Conservation (phyloP, 2,888 invertebrate species). For the Lymantria dispar region DNA sequence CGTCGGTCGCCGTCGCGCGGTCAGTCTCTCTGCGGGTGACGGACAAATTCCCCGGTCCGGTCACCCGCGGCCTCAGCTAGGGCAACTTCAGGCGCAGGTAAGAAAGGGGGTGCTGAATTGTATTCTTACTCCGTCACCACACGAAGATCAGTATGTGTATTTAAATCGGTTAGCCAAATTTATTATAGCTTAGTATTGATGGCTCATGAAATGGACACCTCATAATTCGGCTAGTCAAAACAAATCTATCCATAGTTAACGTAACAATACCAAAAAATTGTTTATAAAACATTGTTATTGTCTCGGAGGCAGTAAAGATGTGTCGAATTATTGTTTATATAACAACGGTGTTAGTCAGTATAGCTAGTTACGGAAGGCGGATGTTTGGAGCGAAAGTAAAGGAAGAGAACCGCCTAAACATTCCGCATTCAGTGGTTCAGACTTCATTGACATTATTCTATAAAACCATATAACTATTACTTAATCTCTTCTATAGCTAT, state of each 20-base stretch:
- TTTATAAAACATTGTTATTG: constrained; percentile 46
- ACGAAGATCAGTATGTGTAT: background rate
- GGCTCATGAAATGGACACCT: constrained; percentile 16
- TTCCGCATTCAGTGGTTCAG: constrained; percentile 67
- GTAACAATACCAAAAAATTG: constrained; percentile 31
- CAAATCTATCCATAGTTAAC: constrained; percentile 33
- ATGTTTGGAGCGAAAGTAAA: constrained; percentile 75
- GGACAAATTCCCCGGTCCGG: too few relatives aligned
- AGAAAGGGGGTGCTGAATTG: too few relatives aligned
- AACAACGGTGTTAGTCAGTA: constrained; percentile 42
- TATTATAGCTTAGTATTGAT: constrained; percentile 12
- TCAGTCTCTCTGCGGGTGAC: too few relatives aligned
- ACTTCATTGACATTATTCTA: background rate
- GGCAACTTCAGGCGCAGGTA: too few relatives aligned
- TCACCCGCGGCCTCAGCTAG: too few relatives aligned
- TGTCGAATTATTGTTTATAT: constrained; percentile 53
- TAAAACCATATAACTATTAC: too few relatives aligned
- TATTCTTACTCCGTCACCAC: too few relatives aligned
- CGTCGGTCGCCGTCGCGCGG: too few relatives aligned
- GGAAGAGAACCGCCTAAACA: constrained; percentile 62
- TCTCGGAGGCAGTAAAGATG: constrained; percentile 39
- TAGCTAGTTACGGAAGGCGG: constrained; percentile 57
- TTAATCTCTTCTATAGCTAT: background rate
- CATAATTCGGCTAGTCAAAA: constrained; percentile 36
- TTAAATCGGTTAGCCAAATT: background rate